A percentile compares a stretch with the other conserved stretches of the same genome.
These are phyloP conservation scores for Leucoraja ocellata DNA, from an alignment of 2,797 vertebrate genomes.

Conservation along the genomic window DNA sequence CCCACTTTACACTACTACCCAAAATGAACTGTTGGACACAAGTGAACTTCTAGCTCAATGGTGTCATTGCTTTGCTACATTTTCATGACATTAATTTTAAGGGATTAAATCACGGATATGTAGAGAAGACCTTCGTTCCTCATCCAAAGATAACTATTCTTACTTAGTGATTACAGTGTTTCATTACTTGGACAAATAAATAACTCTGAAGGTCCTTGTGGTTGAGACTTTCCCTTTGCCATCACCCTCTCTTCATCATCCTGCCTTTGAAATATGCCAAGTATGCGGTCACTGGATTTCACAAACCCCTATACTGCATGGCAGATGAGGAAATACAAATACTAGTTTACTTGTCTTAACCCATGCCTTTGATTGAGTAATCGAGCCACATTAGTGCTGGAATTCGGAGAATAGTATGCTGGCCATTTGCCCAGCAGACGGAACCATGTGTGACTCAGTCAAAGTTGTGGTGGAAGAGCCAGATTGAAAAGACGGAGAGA, in stretches of 20 bases:
- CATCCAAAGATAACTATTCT: background rate
- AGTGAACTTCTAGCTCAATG: background rate
- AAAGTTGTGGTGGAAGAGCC: background rate
- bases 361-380: slow-evolving; percentile 31
- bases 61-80: background rate
- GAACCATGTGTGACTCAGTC: slow-evolving; percentile 22
- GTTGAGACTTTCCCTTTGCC: background rate
- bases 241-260: background rate
- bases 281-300: background rate
- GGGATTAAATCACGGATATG: background rate
- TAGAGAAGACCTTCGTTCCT: background rate
- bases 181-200: background rate
- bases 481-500: background rate
- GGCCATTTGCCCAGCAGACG: slow-evolving; percentile 30
- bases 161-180: background rate
- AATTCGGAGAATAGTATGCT: slow-evolving; percentile 16
- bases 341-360: slow-evolving; percentile 9
- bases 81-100: background rate
- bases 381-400: background rate
- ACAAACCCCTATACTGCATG: background rate
- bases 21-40: background rate
- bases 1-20: background rate
- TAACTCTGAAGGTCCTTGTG: background rate
- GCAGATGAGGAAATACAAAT: slow-evolving; percentile 24
- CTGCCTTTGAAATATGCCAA: background rate